phyloP scores from a whole-genome alignment of 2,888 invertebrate genomes.

The Rotaria macrura region DNA sequence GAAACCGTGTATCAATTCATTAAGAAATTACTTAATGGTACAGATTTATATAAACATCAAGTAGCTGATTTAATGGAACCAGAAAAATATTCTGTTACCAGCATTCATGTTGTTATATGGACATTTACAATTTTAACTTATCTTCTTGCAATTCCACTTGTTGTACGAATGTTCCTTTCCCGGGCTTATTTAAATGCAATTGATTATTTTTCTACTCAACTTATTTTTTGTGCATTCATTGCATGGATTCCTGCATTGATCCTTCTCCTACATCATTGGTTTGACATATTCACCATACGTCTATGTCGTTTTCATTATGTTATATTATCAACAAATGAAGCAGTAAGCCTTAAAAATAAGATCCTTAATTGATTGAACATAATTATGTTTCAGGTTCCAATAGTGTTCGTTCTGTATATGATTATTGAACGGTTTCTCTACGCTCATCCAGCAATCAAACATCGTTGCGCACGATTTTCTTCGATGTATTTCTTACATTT shows the following conservation, averaged over 20 bases:
- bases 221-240: neutral
- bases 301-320: constrained; percentile 14
- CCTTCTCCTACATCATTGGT: constrained; percentile 14
- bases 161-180: neutral
- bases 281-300: neutral
- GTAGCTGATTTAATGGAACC: neutral
- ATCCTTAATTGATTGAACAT: neutral
- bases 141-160: neutral
- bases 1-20: neutral
- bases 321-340: constrained; percentile 6
- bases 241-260: constrained; percentile 21
- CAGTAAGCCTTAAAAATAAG: neutral
- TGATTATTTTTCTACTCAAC: neutral
- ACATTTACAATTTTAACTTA: constrained; percentile 8
- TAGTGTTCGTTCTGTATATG: neutral
- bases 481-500: neutral
- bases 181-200: neutral
- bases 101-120: neutral
- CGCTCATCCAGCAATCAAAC: neutral
- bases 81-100: neutral
- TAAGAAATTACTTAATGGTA: neutral
- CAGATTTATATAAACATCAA: constrained; percentile 14
- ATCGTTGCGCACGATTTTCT: neutral
- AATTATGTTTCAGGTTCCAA: neutral
- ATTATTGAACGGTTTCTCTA: neutral